Conservation (phyloP, 2,888 invertebrate genomes). For the Phorcus lineatus region DNA sequence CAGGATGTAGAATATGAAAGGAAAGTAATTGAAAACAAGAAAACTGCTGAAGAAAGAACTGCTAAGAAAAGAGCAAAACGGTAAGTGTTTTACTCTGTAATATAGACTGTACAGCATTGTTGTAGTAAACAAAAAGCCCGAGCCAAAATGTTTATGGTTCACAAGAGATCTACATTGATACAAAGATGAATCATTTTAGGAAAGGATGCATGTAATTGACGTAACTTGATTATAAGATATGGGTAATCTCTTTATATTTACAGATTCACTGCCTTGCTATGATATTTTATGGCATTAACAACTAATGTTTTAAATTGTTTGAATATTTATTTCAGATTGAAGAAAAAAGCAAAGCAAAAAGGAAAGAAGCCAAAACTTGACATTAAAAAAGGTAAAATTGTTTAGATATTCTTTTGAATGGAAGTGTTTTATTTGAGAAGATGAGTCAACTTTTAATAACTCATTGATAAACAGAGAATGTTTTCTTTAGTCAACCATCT, state of each 20-base stretch:
- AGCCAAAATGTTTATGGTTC: too few relatives aligned
- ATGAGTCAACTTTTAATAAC: too few relatives aligned
- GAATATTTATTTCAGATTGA: conserved; percentile 45
- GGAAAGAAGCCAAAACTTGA: conserved; percentile 49
- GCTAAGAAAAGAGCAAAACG: conserved; percentile 95
- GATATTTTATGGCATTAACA: neutral
- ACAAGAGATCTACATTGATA: too few relatives aligned
- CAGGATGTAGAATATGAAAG: conserved; percentile 88
- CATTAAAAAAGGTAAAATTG: conserved; percentile 27
- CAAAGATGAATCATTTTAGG: too few relatives aligned
- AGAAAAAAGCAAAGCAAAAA: conserved; percentile 56
- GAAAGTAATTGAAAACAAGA: conserved; percentile 86
- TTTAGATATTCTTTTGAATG: neutral
- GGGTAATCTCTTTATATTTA: neutral
- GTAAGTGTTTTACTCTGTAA: conserved; percentile 36
- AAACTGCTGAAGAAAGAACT: conserved; percentile 86
- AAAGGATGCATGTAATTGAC: too few relatives aligned
- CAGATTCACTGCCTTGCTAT: neutral
- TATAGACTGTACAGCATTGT: neutral
- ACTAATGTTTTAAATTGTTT: too few relatives aligned
- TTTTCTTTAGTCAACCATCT: too few relatives aligned
- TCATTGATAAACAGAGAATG: too few relatives aligned
- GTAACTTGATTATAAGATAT: too few relatives aligned
- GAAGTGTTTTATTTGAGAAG: neutral
- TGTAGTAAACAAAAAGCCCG: too few relatives aligned